phyloP scores from a whole-genome alignment of 1,140 invertebrate genomes.

The Apocrypta bakeri region DNA sequence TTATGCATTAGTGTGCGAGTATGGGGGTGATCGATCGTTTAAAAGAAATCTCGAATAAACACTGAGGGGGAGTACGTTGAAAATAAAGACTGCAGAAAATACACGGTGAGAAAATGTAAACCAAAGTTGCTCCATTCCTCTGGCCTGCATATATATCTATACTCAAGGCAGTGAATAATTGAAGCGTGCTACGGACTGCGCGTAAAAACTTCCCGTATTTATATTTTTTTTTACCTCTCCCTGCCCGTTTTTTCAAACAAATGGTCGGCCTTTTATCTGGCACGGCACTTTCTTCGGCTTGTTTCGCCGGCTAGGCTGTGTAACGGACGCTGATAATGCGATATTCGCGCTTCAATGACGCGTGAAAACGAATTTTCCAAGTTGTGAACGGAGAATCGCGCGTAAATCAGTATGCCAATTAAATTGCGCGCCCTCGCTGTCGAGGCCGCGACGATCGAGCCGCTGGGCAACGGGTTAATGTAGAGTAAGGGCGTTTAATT shows the following conservation, averaged over 20 bases:
- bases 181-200: not conserved
- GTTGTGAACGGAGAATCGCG: not conserved
- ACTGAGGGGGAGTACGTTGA: not conserved
- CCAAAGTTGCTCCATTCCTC: not conserved
- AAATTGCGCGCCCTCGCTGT: not conserved
- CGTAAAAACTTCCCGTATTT: not conserved
- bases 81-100: not conserved
- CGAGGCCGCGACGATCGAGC: slow-evolving; percentile 9
- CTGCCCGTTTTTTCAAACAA: not conserved
- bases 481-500: slow-evolving; percentile 33
- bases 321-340: slow-evolving; percentile 32
- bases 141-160: no score
- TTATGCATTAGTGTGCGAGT: no score
- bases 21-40: no score
- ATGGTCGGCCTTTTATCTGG: not conserved
- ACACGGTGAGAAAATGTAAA: not conserved
- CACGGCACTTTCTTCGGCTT: not conserved
- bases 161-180: not conserved
- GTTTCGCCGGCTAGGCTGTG: slow-evolving; percentile 3
- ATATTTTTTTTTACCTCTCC: not conserved
- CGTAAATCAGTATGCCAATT: slow-evolving; percentile 50
- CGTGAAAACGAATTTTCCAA: slow-evolving; percentile 47
- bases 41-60: not conserved
- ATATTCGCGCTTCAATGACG: slow-evolving; percentile 42
- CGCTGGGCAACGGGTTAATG: slow-evolving; percentile 23